A percentile compares a stretch with the other conserved stretches of the same genome.
Conservation (phyloP, 2,888 invertebrate genomes). For the Apotomis betuletana region DNA sequence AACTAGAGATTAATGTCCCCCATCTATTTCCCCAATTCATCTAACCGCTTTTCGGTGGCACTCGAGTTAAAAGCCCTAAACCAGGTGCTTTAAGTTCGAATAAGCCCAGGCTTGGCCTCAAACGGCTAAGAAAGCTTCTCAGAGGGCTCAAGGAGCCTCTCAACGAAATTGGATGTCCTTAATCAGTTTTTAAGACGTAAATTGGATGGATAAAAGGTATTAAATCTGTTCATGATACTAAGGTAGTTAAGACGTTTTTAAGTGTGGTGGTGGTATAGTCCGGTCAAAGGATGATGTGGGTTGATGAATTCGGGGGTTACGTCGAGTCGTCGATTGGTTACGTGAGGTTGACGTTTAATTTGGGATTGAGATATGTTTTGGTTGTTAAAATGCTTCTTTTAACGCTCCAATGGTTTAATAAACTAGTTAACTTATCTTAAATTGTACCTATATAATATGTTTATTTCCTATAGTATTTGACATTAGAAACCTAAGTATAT, state of each 20-base stretch:
- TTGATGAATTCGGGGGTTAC: conserved; percentile 7
- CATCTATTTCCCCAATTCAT: conserved; percentile 12
- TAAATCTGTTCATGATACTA: background rate
- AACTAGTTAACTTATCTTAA: too few relatives aligned
- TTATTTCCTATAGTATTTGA: too few relatives aligned
- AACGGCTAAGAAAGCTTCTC: conserved; percentile 17
- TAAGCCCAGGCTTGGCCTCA: conserved; percentile 26
- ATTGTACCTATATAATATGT: too few relatives aligned
- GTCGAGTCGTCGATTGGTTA: conserved; percentile 9
- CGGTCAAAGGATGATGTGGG: conserved; percentile 23
- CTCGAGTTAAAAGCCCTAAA: conserved; percentile 28
- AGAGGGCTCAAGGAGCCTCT: conserved; percentile 15
- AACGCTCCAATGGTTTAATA: too few relatives aligned
- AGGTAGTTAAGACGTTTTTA: background rate
- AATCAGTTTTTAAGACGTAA: conserved; percentile 32
- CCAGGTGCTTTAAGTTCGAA: conserved; percentile 36
- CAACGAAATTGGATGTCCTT: conserved; percentile 27
- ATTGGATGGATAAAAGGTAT: conserved; percentile 3
- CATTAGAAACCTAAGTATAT: too few relatives aligned
- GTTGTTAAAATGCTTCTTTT: background rate
- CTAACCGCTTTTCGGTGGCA: conserved; percentile 22
- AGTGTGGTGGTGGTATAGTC: background rate
- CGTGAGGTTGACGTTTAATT: conserved; percentile 1
- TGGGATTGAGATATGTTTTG: conserved; percentile 6
- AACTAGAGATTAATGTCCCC: background rate